A percentile compares a stretch with the other conserved stretches of the same genome.
Conservation (phyloP, 1,140 invertebrate genomes). For the Magallana gigas region DNA sequence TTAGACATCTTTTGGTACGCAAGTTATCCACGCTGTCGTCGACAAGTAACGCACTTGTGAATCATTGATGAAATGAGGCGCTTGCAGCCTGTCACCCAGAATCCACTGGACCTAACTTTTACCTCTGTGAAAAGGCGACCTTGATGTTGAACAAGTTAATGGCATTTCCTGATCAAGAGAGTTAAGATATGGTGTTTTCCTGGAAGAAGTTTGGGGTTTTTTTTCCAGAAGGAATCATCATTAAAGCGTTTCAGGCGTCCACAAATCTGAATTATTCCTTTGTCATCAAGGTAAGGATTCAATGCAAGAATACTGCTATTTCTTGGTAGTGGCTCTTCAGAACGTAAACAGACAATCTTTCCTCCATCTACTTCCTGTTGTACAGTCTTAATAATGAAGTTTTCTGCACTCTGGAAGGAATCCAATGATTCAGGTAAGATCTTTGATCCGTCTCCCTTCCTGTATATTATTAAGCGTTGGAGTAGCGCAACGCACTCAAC, state of each 20-base stretch:
- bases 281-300: constrained; percentile 31
- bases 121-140: constrained; percentile 52
- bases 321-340: constrained; percentile 30
- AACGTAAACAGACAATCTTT: constrained; percentile 12
- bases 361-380: constrained; percentile 31
- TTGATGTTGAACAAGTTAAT: constrained; percentile 51
- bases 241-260: background rate
- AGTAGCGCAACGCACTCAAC: background rate
- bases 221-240: background rate
- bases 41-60: constrained; percentile 57
- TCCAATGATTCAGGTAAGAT: background rate
- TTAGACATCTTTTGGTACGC: constrained; percentile 48
- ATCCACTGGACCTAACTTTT: constrained; percentile 44
- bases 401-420: background rate
- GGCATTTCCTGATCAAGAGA: constrained; percentile 43
- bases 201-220: background rate
- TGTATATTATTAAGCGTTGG: background rate
- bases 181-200: constrained; percentile 44
- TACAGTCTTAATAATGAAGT: constrained; percentile 39
- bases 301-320: background rate
- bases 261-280: background rate
- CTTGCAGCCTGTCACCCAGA: constrained; percentile 52
- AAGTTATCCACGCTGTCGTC: constrained; percentile 31
- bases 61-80: constrained; percentile 53
- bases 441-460: background rate